Percentiles rank a stretch among this genome's conserved stretches.
These are phyloP conservation scores for Drosophila multiciliata DNA, from an alignment of 2,888 invertebrate genomes.

Conservation along the genomic window DNA sequence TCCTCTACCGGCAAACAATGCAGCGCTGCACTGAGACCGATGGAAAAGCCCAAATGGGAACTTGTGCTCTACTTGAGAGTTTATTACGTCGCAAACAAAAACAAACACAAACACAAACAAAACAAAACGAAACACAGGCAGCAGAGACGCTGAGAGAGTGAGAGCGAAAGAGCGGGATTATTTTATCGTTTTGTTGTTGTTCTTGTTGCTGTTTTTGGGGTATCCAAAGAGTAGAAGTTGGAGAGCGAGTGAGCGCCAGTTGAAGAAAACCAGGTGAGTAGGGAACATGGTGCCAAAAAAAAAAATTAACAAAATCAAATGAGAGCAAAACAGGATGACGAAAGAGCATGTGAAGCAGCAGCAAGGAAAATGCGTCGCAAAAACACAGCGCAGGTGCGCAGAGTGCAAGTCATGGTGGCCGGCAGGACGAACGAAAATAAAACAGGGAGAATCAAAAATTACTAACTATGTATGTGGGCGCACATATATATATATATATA, in stretches of 20 bases:
- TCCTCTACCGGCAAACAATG: constrained; percentile 18
- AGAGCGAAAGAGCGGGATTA: neutral
- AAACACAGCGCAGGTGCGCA: constrained; percentile 72
- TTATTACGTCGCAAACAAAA: constrained; percentile 33
- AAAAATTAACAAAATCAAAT: constrained; percentile 24
- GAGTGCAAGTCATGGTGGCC: constrained; percentile 42
- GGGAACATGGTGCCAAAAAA: constrained; percentile 33
- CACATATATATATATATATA: neutral
- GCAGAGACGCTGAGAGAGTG: neutral
- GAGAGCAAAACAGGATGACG: constrained; percentile 39
- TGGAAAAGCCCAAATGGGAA: constrained; percentile 10
- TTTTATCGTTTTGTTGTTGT: constrained; percentile 17
- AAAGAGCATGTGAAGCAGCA: constrained; percentile 53
- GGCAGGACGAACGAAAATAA: constrained; percentile 33
- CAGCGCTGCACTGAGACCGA: constrained; percentile 7
- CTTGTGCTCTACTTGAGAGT: constrained; percentile 40
- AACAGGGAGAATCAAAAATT: neutral
- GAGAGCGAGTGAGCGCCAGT: neutral
- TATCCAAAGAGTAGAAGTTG: neutral
- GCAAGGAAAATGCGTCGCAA: constrained; percentile 72
- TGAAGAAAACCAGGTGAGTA: constrained; percentile 42
- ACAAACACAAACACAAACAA: constrained; percentile 8
- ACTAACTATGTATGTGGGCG: neutral
- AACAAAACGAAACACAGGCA: neutral
- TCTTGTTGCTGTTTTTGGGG: constrained; percentile 5